A percentile compares a stretch with the other conserved stretches of the same genome.
These are phyloP conservation scores for Corvus cornix DNA, from an alignment of 2,113 vertebrate species.

Conservation along the genomic window DNA sequence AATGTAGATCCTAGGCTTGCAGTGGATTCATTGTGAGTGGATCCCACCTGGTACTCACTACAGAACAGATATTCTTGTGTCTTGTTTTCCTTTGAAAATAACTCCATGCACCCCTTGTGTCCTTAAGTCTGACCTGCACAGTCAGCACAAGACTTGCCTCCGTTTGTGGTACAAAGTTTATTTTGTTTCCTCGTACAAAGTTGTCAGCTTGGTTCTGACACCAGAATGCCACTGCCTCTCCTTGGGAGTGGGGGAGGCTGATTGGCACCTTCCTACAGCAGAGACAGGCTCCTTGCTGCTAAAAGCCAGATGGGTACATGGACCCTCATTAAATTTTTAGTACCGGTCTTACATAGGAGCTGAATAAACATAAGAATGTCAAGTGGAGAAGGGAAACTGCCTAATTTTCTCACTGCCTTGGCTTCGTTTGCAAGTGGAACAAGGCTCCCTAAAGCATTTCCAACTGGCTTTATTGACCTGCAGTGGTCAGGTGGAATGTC, in stretches of 20 bases:
- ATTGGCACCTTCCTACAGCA: accelerated
- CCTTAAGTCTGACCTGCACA: not conserved
- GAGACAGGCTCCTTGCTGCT: not conserved
- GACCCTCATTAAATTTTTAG: not conserved
- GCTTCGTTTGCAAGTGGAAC: not conserved
- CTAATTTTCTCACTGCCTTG: not conserved
- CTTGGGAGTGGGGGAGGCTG: not conserved
- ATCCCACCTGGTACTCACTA: not conserved
- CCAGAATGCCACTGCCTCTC: accelerated
- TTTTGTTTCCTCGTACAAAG: not conserved
- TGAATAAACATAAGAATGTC: not conserved
- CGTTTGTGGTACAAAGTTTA: not conserved
- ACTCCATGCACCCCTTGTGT: accelerated
- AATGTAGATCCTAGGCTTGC: not conserved
- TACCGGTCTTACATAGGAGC: accelerated
- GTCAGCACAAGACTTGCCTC: not conserved
- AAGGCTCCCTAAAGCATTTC: not conserved
- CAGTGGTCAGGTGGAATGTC: not conserved
- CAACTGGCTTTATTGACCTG: not conserved
- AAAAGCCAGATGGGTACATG: not conserved
- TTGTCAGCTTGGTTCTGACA: not conserved
- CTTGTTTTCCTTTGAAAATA: not conserved
- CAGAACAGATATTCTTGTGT: not conserved
- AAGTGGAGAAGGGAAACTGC: not conserved
- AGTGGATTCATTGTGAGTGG: not conserved